A percentile compares a stretch with the other conserved stretches of the same genome.
Conservation (phyloP, 1,140 invertebrate species). For the Manduca sexta region DNA sequence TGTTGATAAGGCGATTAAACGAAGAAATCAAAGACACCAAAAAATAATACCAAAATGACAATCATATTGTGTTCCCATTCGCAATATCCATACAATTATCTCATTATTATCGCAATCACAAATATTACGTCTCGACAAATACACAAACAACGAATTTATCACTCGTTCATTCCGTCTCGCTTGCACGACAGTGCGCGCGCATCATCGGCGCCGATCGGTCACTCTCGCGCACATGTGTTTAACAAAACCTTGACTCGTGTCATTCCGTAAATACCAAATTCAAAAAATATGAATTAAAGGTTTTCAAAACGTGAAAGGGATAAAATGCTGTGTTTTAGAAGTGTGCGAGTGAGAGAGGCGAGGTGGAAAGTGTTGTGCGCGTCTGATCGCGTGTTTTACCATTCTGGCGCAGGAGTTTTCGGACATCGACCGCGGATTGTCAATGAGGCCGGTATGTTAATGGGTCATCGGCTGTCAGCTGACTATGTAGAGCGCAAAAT, state of each 20-base stretch:
- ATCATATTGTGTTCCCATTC: too few relatives aligned
- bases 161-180: conserved; percentile 2
- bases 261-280: conserved; percentile 11
- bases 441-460: conserved; percentile 44
- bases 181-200: conserved; percentile 13
- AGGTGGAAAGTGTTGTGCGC: conserved; percentile 31
- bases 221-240: conserved; percentile 30
- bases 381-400: conserved; percentile 36
- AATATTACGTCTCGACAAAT: not conserved
- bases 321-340: conserved; percentile 42
- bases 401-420: conserved; percentile 60
- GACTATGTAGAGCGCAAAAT: not conserved
- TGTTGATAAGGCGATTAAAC: too few relatives aligned
- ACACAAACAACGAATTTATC: conserved; percentile 7
- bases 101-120: too few relatives aligned
- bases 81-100: too few relatives aligned
- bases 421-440: conserved; percentile 55
- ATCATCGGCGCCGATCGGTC: conserved; percentile 2
- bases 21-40: too few relatives aligned
- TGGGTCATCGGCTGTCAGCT: not conserved
- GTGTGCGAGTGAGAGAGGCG: conserved; percentile 44
- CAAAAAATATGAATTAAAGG: conserved; percentile 7
- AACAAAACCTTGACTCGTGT: conserved; percentile 31
- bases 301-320: conserved; percentile 13
- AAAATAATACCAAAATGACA: too few relatives aligned